Conservation (phyloP, 2,888 invertebrate genomes). For the Silvanus unidentatus region DNA sequence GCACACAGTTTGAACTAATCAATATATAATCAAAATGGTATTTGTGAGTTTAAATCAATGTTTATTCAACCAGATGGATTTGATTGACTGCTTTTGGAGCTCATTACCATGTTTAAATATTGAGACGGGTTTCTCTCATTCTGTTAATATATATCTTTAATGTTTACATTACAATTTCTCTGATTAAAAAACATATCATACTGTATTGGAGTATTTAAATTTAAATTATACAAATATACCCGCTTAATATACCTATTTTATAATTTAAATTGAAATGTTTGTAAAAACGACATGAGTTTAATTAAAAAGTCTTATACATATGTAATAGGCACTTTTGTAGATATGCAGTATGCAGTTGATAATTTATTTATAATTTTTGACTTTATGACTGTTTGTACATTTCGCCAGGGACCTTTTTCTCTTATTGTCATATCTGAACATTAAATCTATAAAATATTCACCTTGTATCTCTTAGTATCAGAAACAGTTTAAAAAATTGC, state of each 20-base stretch:
- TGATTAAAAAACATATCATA: background rate
- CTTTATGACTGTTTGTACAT: too few relatives aligned
- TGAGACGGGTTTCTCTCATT: constrained; percentile 16
- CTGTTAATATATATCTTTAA: constrained; percentile 3
- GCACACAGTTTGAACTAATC: constrained; percentile 23
- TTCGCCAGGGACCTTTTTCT: too few relatives aligned
- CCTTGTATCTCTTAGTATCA: too few relatives aligned
- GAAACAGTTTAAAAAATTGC: too few relatives aligned
- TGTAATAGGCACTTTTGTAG: too few relatives aligned
- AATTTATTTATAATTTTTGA: too few relatives aligned
- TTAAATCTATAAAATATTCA: too few relatives aligned
- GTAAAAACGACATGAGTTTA: too few relatives aligned
- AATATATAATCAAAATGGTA: constrained; percentile 36
- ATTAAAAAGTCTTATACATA: too few relatives aligned
- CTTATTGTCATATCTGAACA: background rate
- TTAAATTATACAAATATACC: background rate
- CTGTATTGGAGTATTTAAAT: background rate
- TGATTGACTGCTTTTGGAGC: constrained; percentile 31
- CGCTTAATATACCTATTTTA: too few relatives aligned
- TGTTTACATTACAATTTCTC: background rate
- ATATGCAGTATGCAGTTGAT: too few relatives aligned
- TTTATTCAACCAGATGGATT: constrained; percentile 35
- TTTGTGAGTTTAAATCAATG: constrained; percentile 36
- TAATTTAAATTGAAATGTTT: too few relatives aligned
- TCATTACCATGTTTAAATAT: constrained; percentile 38